Conservation (phyloP, 1,140 invertebrate genomes). For the Sweltsa coloradensis region DNA sequence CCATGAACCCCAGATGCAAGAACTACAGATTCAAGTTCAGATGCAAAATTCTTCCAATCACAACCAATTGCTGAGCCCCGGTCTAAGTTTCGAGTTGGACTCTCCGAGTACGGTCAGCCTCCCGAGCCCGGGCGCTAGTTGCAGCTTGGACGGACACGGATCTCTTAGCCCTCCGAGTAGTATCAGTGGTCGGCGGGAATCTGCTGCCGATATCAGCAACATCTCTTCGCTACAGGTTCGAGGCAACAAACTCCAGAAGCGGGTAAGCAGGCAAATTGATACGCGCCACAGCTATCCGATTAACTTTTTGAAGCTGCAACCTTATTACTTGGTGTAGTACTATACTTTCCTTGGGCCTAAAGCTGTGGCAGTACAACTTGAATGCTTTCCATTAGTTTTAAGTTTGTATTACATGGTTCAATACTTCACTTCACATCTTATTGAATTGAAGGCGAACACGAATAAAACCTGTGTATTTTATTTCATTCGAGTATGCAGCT, state of each 20-base stretch:
- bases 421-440: no score
- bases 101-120: constrained; percentile 59
- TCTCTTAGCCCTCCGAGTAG: constrained; percentile 47
- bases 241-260: constrained; percentile 68
- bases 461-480: no score
- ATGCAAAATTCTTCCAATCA: constrained; percentile 41
- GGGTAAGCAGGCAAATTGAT: no score
- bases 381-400: no score
- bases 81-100: constrained; percentile 59
- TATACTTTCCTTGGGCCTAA: no score
- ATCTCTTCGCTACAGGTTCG: constrained; percentile 44
- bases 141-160: constrained; percentile 47
- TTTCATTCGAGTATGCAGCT: no score
- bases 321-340: no score
- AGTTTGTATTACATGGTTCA: no score
- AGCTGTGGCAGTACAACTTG: no score
- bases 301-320: no score
- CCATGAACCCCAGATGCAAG: constrained; percentile 12
- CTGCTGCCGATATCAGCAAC: constrained; percentile 28
- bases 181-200: constrained; percentile 44
- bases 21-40: constrained; percentile 32
- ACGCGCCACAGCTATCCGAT: no score
- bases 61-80: constrained; percentile 46
- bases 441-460: no score
- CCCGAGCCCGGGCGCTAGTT: constrained; percentile 58